These are phyloP conservation scores for Ochlodes sylvanus DNA, from an alignment of 2,888 invertebrate genomes.

Conservation along the genomic window DNA sequence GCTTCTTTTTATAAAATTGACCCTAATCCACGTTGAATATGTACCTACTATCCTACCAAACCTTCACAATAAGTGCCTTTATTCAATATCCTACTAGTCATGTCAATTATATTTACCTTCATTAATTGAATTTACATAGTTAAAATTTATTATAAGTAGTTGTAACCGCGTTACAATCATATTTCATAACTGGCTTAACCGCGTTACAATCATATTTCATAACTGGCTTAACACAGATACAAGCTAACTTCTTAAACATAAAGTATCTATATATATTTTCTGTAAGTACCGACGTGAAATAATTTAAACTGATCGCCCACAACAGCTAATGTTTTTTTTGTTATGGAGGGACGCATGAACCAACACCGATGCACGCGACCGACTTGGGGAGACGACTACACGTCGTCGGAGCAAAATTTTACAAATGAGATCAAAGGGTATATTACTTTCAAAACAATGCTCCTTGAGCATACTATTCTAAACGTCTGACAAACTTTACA, in stretches of 20 bases:
- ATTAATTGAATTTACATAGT: no score
- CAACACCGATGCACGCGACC: background rate
- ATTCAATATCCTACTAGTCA: no score
- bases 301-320: background rate
- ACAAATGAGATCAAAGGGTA: slow-evolving; percentile 71
- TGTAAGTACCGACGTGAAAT: background rate
- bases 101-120: no score
- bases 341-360: background rate
- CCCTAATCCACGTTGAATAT: no score
- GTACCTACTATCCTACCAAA: no score
- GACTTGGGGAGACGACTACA: no score
- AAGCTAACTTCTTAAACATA: background rate
- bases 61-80: no score
- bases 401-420: slow-evolving; percentile 51
- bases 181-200: background rate
- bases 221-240: background rate
- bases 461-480: slow-evolving; percentile 62
- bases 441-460: slow-evolving; percentile 49
- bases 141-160: no score
- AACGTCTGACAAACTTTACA: slow-evolving; percentile 54
- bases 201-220: slow-evolving; percentile 5
- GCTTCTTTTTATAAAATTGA: no score
- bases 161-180: background rate
- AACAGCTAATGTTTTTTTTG: background rate
- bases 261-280: slow-evolving; percentile 4